phyloP scores from a whole-genome alignment of 2,113 vertebrate genomes.

The Corythornis cristatus region DNA sequence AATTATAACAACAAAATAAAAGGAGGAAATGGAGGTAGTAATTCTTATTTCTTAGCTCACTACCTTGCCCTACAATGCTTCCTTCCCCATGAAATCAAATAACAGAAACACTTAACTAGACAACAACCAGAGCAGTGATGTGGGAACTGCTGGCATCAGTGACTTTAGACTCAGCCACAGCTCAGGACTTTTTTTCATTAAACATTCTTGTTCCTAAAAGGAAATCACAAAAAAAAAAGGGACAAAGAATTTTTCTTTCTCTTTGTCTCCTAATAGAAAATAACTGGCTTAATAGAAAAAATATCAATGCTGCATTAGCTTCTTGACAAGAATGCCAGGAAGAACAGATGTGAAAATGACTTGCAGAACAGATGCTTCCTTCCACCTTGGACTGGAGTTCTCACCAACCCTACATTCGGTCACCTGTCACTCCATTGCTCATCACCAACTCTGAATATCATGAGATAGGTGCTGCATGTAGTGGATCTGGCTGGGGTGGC shows the following conservation, averaged over 20 bases:
- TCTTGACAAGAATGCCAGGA: not conserved
- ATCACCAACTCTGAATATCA: not conserved
- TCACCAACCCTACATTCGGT: not conserved
- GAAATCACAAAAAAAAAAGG: not conserved
- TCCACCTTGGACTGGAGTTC: not conserved
- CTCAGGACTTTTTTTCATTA: not conserved
- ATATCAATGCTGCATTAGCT: not conserved
- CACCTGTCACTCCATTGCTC: not conserved
- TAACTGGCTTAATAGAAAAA: not conserved
- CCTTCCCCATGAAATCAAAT: not conserved
- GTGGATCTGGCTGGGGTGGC: not conserved
- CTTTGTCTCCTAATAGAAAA: not conserved
- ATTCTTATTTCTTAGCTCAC: not conserved
- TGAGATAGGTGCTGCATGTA: not conserved
- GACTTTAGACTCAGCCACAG: not conserved
- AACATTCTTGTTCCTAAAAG: not conserved
- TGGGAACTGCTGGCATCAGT: not conserved
- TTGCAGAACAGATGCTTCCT: not conserved
- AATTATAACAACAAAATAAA: not conserved
- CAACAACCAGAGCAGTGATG: not conserved
- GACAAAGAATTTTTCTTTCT: not conserved
- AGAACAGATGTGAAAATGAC: not conserved
- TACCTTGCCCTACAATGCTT: not conserved
- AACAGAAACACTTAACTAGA: not conserved
- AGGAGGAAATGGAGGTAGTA: not conserved